phyloP scores from a whole-genome alignment of 2,888 invertebrate genomes.

The Capitulum mitella region DNA sequence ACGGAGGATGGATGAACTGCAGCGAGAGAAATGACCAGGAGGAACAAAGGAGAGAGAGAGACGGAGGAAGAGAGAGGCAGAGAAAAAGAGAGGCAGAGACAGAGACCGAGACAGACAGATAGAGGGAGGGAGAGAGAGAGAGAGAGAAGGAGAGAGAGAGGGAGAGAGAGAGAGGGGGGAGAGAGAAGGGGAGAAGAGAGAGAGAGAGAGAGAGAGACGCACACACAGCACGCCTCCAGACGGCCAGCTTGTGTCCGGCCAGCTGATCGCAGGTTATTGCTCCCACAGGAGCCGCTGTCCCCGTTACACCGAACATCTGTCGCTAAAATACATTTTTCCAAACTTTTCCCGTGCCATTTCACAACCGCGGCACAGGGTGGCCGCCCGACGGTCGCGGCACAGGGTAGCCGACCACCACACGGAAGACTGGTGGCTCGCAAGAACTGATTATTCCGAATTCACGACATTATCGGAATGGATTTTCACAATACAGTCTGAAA shows the following conservation, averaged over 20 bases:
- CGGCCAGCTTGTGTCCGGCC: neutral
- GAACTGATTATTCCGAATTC: too few species aligned
- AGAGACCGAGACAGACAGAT: conserved; percentile 8
- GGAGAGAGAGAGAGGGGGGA: neutral
- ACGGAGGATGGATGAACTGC: neutral
- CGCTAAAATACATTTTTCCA: neutral
- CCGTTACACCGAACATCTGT: conserved; percentile 7
- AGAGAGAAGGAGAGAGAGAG: conserved; percentile 13
- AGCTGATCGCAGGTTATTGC: neutral
- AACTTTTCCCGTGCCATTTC: conserved; percentile 8
- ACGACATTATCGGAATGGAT: too few species aligned
- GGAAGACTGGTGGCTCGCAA: too few species aligned
- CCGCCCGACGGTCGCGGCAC: neutral
- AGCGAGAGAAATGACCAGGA: neutral
- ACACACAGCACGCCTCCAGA: neutral
- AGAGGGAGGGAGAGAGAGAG: conserved; percentile 10
- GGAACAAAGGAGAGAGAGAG: neutral
- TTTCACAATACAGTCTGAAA: too few species aligned
- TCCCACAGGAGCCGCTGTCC: neutral
- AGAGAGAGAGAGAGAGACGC: neutral
- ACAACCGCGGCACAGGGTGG: neutral
- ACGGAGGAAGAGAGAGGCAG: conserved; percentile 5
- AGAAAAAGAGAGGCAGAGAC: conserved; percentile 19
- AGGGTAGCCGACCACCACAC: neutral
- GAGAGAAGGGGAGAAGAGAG: neutral